Conservation (phyloP, 2,888 invertebrate genomes). For the Oscheius onirici region DNA sequence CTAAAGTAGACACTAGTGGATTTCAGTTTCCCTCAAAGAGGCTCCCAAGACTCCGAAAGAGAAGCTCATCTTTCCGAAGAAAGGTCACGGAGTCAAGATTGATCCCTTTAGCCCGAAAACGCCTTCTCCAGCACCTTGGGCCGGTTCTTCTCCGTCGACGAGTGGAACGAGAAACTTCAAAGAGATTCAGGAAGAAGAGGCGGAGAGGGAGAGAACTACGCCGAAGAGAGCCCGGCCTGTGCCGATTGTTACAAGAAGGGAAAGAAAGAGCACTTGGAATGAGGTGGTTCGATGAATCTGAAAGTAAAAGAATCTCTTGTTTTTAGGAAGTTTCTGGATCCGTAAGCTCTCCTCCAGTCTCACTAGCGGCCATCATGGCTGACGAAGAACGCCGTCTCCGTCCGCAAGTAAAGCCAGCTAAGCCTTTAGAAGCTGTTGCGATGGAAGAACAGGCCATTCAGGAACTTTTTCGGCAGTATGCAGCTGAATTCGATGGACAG, state of each 20-base stretch:
- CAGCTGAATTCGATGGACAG: constrained; percentile 6
- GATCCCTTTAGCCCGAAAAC: background rate
- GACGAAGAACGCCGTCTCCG: background rate
- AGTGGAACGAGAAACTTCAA: background rate
- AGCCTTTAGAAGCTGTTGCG: constrained; percentile 9
- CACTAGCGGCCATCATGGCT: constrained; percentile 11
- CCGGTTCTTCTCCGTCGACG: background rate
- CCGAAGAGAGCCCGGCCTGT: background rate
- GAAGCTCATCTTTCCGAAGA: background rate
- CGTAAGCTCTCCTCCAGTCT: background rate
- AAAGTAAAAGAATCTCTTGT: background rate
- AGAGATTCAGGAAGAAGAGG: constrained; percentile 20
- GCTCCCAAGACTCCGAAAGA: background rate
- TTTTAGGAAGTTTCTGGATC: background rate
- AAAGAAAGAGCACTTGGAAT: constrained; percentile 16
- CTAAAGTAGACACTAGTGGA: too few relatives aligned
- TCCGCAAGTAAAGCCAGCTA: constrained; percentile 1
- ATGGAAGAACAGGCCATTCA: constrained; percentile 24
- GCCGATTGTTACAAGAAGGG: background rate
- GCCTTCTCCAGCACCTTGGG: constrained; percentile 6
- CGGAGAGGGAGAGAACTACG: background rate
- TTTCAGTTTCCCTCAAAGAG: too few relatives aligned
- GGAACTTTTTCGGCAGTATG: constrained; percentile 5
- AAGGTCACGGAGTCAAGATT: constrained; percentile 1
- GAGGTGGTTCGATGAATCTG: background rate